Base-by-base conservation (phyloP, 2,888 invertebrate genomes). In the Gnatocerus cornutus region DNA sequence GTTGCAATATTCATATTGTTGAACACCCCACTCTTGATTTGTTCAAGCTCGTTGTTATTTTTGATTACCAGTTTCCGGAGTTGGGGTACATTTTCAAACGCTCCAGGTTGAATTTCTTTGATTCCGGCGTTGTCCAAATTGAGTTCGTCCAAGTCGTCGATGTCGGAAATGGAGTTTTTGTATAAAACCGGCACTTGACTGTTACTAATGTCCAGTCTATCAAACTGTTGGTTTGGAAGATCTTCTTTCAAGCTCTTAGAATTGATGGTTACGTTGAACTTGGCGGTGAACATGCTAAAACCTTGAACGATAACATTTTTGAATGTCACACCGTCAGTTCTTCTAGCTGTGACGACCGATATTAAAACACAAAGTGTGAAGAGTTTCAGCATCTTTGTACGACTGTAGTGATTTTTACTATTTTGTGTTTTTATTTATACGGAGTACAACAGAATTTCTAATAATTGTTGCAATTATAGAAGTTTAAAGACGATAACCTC, bases 111-210 rank as follows among this genome's bases (percentile, higher is more conserved):
- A 6, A 79, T 77, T 63, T 76, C 74, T 1, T 48, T 30, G 12
- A 79, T 73, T 8, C 68, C 65, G 48, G 74, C 71, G 37, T 68
- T 45, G 43, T 75, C 73, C 1, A 81, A 69, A 8, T 74, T 73
- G 5, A 81, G 63, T 56, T 80, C 80, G 62, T 80, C 78, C 43
- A 81, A 55, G 16, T 71, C 68, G 3, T 74, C 73, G 9, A 81
- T 52, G 63, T 80, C 78, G 1, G 68, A 61, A 10, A 81, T 68
- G 0, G 77, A 76, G 50, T 73, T 73, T 45, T 74, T 65, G 13
- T 75, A 73, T 12, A 81, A 43, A 1, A 81, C 68, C 4, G 81
- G 78, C 48, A 81, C 74, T 43, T 73, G 43, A 62, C 78, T 76
- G 9, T 77, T 50, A n/a, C 45, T 65, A 4, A 81, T 74, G 66